phyloP scores from a whole-genome alignment of 1,140 invertebrate species.

The Lamellibrachia luymesi region DNA sequence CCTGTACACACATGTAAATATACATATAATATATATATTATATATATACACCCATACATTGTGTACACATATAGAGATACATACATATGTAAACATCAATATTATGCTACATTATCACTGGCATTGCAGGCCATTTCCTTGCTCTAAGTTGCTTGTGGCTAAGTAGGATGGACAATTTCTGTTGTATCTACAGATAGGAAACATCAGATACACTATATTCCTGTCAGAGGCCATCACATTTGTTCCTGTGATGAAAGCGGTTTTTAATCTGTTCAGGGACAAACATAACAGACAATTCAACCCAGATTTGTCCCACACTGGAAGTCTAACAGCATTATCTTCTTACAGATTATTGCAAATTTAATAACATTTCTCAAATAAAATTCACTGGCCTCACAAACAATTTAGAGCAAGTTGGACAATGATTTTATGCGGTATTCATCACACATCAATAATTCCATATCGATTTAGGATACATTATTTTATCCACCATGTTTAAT shows the following conservation, averaged over 20 bases:
- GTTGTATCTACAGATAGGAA: too few relatives aligned
- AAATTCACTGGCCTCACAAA: neutral
- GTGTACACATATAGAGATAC: too few relatives aligned
- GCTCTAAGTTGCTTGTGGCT: too few relatives aligned
- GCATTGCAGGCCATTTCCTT: too few relatives aligned
- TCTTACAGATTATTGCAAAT: neutral
- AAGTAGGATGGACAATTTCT: too few relatives aligned
- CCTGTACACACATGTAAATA: neutral
- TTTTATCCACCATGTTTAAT: neutral
- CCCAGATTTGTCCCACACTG: neutral
- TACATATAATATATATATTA: neutral
- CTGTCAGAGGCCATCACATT: neutral
- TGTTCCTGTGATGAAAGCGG: neutral
- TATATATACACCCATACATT: too few relatives aligned
- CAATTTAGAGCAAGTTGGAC: neutral
- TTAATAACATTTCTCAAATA: neutral
- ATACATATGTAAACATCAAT: too few relatives aligned
- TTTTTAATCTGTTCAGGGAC: neutral
- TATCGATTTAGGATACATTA: neutral
- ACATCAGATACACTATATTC: too few relatives aligned
- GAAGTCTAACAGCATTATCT: neutral
- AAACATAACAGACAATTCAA: neutral
- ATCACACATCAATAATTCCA: neutral
- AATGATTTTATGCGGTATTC: neutral
- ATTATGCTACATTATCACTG: too few relatives aligned